Conservation (phyloP, 2,797 vertebrate species). For the Tragelaphus eurycerus region DNA sequence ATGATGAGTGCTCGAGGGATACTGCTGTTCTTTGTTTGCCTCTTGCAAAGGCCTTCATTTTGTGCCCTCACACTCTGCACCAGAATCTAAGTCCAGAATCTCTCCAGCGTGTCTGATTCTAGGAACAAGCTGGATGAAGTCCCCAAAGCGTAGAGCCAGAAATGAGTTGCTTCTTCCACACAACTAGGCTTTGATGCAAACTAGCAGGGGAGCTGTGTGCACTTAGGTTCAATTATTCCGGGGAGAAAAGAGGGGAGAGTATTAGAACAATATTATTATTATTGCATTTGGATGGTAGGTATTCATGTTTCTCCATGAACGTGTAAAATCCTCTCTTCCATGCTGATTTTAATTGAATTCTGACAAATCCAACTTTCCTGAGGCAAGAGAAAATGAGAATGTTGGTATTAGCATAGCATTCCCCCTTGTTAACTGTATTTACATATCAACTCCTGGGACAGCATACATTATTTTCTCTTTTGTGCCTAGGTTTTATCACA, state of each 20-base stretch:
- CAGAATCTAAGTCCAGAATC: not conserved
- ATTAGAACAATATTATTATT: not conserved
- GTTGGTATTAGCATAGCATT: not conserved
- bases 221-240: not conserved
- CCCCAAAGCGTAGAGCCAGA: too few relatives aligned
- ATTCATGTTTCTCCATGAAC: not conserved
- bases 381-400: not conserved
- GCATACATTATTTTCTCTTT: not conserved
- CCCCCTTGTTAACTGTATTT: not conserved
- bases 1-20: not conserved
- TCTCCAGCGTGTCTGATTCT: not conserved
- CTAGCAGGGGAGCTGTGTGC: not conserved
- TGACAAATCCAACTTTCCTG: not conserved
- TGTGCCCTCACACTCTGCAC: not conserved
- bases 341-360: not conserved
- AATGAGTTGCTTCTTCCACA: not conserved
- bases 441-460: not conserved
- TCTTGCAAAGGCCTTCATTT: not conserved
- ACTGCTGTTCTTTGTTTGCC: not conserved
- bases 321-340: not conserved
- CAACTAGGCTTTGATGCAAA: not conserved
- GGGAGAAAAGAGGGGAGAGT: not conserved
- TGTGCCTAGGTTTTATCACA: not conserved
- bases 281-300: not conserved
- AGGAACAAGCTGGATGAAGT: not conserved